Evolutionary conservation across 2,797 vertebrate species (phyloP), one percentile per base, ranked within the genome.

Genomic region (Smutsia temminckii): DNA sequence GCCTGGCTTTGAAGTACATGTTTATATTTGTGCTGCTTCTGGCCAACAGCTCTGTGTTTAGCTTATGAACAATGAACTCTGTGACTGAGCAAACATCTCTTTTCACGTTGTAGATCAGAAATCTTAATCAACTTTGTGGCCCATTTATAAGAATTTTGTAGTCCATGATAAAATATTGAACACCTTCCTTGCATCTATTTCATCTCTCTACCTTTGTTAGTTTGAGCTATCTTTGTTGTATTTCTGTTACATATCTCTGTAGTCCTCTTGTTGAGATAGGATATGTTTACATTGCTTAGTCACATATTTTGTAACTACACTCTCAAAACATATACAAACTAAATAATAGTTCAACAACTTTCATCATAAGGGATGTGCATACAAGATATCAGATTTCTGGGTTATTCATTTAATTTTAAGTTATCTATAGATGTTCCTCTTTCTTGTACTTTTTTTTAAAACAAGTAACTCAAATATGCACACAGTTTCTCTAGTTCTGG

Each of bases 401-500:
- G 23, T 77, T 91, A 90, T 68, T 69, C 51, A 87, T 92, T 77
- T 57, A 71, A 78, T 85, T 95, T 80, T 53, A 66, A 77, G 46
- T 71, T 92, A 86, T 55, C 53, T 95, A 8, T 29, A 85, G 17
- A 68, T 7, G 63, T 91, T 90, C 34, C 34, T 92, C 16, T 63
- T 84, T 83, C 53, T 85, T 63, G 16, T 63, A 20, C 32, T 89
- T 88, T 90, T 83, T 83, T 91, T 49, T 40, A 14, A 85, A 87
- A 80, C 27, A 86, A 93, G 63, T 64, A 93, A 72, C 59, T 96
- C 84, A 91, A 84, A 92, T 95, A 86, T 93, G 89, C 46, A 89
- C 90, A 42, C 40, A 61, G 40, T 93, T 95, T 87, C 46, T 93
- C 89, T 77, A 85, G 68, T 94, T 96, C 83, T 97, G 75, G 68